Evolutionary conservation across 1,140 invertebrate genomes (phyloP), one percentile per base, ranked within the genome.

Genomic region (Adelges cooleyi): DNA sequence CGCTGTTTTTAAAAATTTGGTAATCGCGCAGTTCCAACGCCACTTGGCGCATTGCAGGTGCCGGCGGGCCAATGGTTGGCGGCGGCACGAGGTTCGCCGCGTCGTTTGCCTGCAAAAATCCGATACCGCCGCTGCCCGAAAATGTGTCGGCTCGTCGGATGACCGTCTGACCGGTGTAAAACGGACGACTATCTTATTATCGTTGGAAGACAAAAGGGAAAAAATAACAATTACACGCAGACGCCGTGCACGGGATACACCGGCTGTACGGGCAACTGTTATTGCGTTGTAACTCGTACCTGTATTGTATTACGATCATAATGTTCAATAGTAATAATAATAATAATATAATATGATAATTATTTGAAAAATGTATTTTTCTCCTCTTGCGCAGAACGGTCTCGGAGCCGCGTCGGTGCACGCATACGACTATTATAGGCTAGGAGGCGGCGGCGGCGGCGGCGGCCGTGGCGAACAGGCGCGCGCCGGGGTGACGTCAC

Each of bases 31-130:
- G n/a, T n/a, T n/a, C n/a, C n/a, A n/a, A n/a, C 20, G n/a, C 50
- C 13, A 23, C 76, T 80, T 86, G 84, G 85, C 85, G 85, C 85
- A 87, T 86, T 87, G 85, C 85, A 86, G 85, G 84, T 86, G 82
- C 80, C 80, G 79, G 77, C 73, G 77, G 79, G 79, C 84, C 84
- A 85, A 86, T 86, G 80, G 75, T 73, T 75, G 66, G 25, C 40
- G 65, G 69, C 67, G 5, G 11, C 11, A 6, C 70, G 70, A 68
- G 70, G 69, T 66, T 68, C 11, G 29, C 29, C 11, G 11, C n/a
- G n/a, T n/a, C 65, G 67, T 68, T 69, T 66, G 69, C 69, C 68
- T 68, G 69, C 66, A 70, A 69, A 53, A 66, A 66, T 44, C 51
- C 65, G 33, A 53, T 54, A 53, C 22, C 22, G 25, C 22, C 9